phyloP scores from a whole-genome alignment of 92 coral and sea anemone genomes.

The Phenganax marumi region DNA sequence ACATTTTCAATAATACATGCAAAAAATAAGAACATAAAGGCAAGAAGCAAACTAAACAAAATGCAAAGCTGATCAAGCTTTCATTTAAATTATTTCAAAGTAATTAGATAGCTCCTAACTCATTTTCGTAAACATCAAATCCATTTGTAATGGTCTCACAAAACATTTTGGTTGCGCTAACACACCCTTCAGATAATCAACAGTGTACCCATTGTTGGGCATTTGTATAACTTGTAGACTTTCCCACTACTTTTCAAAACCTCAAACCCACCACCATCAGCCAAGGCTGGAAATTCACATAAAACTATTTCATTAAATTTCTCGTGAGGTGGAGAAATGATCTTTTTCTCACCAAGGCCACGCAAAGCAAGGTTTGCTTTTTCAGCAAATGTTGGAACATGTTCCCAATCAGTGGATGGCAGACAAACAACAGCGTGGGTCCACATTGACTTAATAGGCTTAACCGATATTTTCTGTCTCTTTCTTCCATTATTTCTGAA shows the following conservation, averaged over 20 bases:
- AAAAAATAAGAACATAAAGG: too few species aligned
- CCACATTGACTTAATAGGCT: background rate
- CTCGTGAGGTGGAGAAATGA: background rate
- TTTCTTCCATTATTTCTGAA: background rate
- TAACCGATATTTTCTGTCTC: background rate
- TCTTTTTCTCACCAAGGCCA: background rate
- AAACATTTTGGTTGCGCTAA: conserved; percentile 22
- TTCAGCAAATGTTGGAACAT: background rate
- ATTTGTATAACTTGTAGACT: background rate
- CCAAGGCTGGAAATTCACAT: background rate
- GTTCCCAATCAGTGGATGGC: background rate
- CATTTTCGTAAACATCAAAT: background rate
- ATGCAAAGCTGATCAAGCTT: too few species aligned
- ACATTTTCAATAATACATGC: too few species aligned
- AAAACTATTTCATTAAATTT: background rate
- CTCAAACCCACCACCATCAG: background rate
- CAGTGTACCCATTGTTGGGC: background rate
- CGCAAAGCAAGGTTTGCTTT: background rate
- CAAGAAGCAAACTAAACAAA: too few species aligned
- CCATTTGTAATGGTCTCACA: conserved; percentile 25
- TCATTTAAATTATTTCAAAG: too few species aligned
- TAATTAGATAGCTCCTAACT: too few species aligned
- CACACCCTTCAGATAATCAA: conserved; percentile 30
- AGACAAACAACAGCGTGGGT: background rate
- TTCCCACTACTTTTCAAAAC: background rate